Percentiles rank a stretch among this genome's conserved stretches.
phyloP scores from a whole-genome alignment of 2,797 vertebrate genomes.

The Sylvilagus floridanus region DNA sequence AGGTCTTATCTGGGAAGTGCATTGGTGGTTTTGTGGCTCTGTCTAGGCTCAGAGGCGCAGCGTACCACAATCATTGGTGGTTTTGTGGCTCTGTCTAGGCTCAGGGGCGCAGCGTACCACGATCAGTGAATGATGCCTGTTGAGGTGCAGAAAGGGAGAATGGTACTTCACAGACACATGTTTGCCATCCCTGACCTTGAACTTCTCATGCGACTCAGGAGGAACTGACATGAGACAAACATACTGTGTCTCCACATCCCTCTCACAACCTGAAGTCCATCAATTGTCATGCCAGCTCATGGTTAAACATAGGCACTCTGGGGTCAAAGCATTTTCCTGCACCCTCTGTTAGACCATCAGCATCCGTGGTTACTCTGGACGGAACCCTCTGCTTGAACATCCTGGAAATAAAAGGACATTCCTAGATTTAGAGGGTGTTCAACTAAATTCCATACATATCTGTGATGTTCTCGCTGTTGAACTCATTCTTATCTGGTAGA shows the following conservation, averaged over 20 bases:
- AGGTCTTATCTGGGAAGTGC: background rate
- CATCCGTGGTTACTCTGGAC: background rate
- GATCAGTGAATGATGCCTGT: background rate
- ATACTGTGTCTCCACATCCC: background rate
- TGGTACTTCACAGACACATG: rapidly evolving
- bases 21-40: background rate
- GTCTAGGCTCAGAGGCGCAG: background rate
- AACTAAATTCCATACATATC: background rate
- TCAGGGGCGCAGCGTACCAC: background rate
- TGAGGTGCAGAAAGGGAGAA: background rate
- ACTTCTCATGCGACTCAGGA: background rate
- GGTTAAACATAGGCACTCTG: background rate
- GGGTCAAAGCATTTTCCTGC: background rate
- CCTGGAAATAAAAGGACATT: background rate
- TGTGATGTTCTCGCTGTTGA: background rate
- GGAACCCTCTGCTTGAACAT: background rate
- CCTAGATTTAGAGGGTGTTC: background rate
- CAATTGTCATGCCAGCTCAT: background rate
- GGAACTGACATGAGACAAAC: background rate
- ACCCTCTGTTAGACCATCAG: background rate
- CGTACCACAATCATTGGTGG: background rate
- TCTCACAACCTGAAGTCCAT: background rate
- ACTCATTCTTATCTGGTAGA: slow-evolving; percentile 26
- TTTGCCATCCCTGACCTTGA: background rate
- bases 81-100: background rate